Conservation (phyloP, 2,113 vertebrate species). For the Redunca redunca region DNA sequence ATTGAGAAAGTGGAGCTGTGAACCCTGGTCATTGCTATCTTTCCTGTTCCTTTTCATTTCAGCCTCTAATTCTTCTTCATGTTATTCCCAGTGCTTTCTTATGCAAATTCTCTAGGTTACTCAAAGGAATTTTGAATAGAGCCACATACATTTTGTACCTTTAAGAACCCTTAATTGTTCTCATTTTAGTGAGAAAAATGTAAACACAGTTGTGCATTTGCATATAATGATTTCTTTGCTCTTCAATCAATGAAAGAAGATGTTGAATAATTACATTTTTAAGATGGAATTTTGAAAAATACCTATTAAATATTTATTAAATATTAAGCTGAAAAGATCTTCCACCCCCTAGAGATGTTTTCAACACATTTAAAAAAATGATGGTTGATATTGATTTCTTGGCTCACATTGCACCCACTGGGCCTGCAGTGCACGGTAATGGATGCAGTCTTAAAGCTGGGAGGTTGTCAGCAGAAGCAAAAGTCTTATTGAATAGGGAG, state of each 20-base stretch:
- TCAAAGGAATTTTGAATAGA: background rate
- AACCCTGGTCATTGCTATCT: background rate
- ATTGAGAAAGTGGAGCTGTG: accelerated
- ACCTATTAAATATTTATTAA: background rate
- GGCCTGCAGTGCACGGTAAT: background rate
- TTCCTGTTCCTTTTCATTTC: background rate
- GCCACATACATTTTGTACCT: background rate
- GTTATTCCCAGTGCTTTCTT: background rate
- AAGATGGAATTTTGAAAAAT: background rate
- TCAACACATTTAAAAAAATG: background rate
- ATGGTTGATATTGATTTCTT: background rate
- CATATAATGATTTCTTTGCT: background rate
- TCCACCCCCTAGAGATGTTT: background rate
- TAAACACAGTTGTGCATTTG: background rate
- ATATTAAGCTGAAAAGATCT: background rate
- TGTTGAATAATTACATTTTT: background rate
- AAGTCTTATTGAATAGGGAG: slow-evolving; percentile 40
- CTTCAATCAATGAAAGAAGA: background rate
- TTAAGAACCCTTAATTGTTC: background rate
- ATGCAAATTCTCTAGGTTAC: background rate
- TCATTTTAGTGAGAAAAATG: background rate
- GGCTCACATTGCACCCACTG: background rate
- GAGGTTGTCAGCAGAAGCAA: background rate
- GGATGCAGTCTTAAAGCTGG: slow-evolving; percentile 5
- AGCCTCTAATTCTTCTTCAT: background rate